Evolutionary conservation across 2,113 vertebrate species (phyloP), one percentile per base, ranked within the genome.

Genomic region (Passer montanus): DNA sequence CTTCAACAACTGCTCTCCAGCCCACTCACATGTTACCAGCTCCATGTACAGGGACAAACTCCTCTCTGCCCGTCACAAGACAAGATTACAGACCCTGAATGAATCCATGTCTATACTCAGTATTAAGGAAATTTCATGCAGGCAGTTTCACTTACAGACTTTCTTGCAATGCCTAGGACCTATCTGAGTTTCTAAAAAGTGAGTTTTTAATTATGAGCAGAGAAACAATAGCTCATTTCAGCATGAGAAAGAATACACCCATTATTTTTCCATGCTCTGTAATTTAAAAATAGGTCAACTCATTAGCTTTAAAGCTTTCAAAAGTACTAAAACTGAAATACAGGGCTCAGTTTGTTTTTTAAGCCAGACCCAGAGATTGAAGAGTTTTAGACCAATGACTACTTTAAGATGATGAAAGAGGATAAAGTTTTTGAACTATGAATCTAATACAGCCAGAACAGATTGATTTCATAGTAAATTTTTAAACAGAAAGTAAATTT

Each of bases 201-300:
- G 3, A 84, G 64, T 30, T 87, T 92, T 94, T 87, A 92, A 92
- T 93, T 87, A 90, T 3, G 21, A 76, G 53, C 78, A 53, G 39
- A 84, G 69, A 92, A 96, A 95, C 93, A 96, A 96, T 86, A 93
- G 92, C 58, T 90, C 53, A 62, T 31, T 95, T 94, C 83, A 93
- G 43, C 53, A 73, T 76, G 69, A 84, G 75, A 93, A 93, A 86
- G 75, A 89, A 95, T 67, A 92, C 69, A 92, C 60, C 66, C 89
- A 50, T 74, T 94, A 64, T 84, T 95, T 93, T 93, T 94, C 75
- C 88, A 78, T 72, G 64, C 31, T 87, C 62, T 78, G 21, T 73
- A 87, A 89, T 89, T 73, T 91, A 89, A 93, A 95, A 92, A 90
- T 78, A 94, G 53, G 49, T 84, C 6, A 10, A 52, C 56, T 53